Base-by-base conservation (phyloP, 2,888 invertebrate genomes). In the Phlogophora meticulosa region DNA sequence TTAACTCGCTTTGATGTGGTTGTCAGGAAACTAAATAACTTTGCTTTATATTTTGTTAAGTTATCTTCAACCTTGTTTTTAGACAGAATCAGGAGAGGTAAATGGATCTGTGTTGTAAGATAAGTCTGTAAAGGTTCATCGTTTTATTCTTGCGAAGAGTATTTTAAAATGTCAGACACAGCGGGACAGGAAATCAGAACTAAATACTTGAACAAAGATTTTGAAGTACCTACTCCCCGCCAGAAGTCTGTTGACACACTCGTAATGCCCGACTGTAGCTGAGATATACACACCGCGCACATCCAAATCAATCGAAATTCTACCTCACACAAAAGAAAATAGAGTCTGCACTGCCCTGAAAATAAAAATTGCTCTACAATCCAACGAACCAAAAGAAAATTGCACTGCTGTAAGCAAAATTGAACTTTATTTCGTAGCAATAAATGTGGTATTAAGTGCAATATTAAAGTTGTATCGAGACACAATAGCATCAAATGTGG, bases 401-500 rank as follows among this genome's bases (percentile, higher is more conserved):
- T 5, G 22, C 20, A 15, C 20, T 36, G 20, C n/a, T 7, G 42
- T 55, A 55, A 69, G 59, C 68, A 51, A 81, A 61, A 57, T 52
- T 72, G 56, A 57, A 65, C 81, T 74, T 48, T 82, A 58, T 51
- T 4, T 0, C 7, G 7, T 48, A 10, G 36, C 1, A 24, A 32
- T 59, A 76, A n/a, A 51, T 45, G 0, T 51, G 32, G 0, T 36
- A n/a, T 42, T 38, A 13, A 55, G n/a, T 13, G 62, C 43, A 57
- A 36, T 40, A 38, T 45, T 15, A 61, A 53, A 59, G 34, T 76
- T 57, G 72, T 72, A 28, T 20, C 20, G 40, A 64, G 71, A 79
- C 69, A 85, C 76, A 85, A 83, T 85, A 85, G 73, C 71, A 76
- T 77, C 76, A 72, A 82, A 78, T 83, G 82, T 85, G 85, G 83